Evolutionary conservation across 2,888 invertebrate genomes (phyloP), one percentile per base, ranked within the genome.

Genomic region (Apamea crenata): DNA sequence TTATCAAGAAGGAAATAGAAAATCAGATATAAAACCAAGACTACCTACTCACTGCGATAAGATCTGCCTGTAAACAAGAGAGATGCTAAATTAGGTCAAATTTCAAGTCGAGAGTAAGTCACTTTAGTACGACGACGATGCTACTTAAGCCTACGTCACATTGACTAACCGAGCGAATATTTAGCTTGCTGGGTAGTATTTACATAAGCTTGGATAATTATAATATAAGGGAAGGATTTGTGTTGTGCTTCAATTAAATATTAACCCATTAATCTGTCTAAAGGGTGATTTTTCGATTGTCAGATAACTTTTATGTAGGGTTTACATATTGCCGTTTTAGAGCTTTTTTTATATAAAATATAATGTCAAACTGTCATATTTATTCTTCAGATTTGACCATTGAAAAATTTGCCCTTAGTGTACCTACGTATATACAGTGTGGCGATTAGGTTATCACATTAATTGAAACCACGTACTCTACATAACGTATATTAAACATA

Each of bases 51-150:
- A 73, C 56, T 61, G 68, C 56, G 85, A 81, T 89, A 65, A 82
- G 77, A 83, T 78, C 76, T 79, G 59, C 73, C 53, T 69, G 78
- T 87, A 87, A 90, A 88, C 83, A 83, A 85, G 85, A 78, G 80
- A 83, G 83, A 82, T 75, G 74, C 66, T 73, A 87, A 92, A 91
- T 91, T 91, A 86, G 92, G 91, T 91, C 90, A 89, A 87, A 86
- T 87, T 89, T 85, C 81, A 89, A 90, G 88, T 82, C 82, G 78
- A 85, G 86, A 87, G 83, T 85, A 82, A 89, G 86, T 87, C 89
- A 86, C 86, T 90, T 86, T 85, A 74, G 72, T 83, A 80, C 63
- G 50, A 72, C 75, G 76, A 83, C 72, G 74, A 81, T 70, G 59
- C 74, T 82, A 66, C 59, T 70, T 78, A 81, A 78, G 80, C 71